phyloP scores from a whole-genome alignment of 2,888 invertebrate genomes.

The Patella ulyssiponensis region DNA sequence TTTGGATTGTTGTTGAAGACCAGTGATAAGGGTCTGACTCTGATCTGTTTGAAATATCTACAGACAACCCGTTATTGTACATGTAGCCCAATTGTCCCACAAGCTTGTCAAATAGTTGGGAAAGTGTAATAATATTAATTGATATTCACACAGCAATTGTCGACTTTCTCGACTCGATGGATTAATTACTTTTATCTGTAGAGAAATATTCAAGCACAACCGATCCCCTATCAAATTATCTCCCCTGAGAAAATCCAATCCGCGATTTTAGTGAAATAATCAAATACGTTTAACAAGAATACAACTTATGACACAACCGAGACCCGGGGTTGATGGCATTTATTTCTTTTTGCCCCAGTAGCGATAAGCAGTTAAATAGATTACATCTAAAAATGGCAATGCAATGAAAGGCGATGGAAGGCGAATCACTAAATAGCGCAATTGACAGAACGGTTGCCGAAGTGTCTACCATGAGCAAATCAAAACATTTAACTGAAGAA shows the following conservation, averaged over 20 bases:
- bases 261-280: conserved; percentile 20
- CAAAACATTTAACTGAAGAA: conserved; percentile 30
- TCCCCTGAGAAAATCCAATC: conserved; percentile 19
- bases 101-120: too few species aligned
- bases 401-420: neutral
- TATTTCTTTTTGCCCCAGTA: conserved; percentile 25
- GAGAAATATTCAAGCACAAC: conserved; percentile 13
- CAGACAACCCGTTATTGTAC: too few species aligned
- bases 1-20: too few species aligned
- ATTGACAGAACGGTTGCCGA: neutral
- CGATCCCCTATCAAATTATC: conserved; percentile 7
- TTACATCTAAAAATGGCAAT: conserved; percentile 19
- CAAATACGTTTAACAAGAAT: conserved; percentile 18
- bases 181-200: conserved; percentile 7
- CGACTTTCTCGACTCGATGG: too few species aligned
- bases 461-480: conserved; percentile 16
- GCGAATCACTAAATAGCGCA: neutral
- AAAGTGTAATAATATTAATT: too few species aligned
- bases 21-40: too few species aligned
- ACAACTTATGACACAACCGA: conserved; percentile 29
- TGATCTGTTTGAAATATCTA: too few species aligned
- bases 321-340: conserved; percentile 25
- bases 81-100: too few species aligned
- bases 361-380: conserved; percentile 31
- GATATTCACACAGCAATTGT: too few species aligned